Conservation (phyloP, 1,140 invertebrate species). For the Danaus melanippus region DNA sequence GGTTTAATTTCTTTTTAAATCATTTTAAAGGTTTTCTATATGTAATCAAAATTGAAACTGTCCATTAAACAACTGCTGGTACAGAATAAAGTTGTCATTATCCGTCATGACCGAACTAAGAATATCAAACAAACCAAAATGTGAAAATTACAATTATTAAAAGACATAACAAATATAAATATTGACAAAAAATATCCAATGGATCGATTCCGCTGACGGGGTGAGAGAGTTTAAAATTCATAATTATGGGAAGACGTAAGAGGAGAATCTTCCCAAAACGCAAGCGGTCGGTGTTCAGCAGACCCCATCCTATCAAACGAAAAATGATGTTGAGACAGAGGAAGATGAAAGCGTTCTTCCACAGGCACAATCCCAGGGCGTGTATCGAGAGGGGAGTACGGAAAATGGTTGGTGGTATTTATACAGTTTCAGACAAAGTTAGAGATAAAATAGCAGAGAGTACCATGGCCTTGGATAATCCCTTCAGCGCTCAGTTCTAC, state of each 20-base stretch:
- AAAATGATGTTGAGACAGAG: constrained; percentile 44
- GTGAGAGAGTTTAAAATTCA: not conserved
- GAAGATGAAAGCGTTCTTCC: constrained; percentile 44
- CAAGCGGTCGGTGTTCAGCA: constrained; percentile 46
- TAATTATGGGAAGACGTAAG: constrained; percentile 35
- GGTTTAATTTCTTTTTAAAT: no score
- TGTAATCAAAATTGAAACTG: not conserved
- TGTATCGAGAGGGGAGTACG: constrained; percentile 31
- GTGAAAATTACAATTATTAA: constrained; percentile 16
- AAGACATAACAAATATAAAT: constrained; percentile 10
- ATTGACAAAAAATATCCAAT: constrained; percentile 15
- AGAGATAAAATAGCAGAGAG: constrained; percentile 47
- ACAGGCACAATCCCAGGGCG: constrained; percentile 35
- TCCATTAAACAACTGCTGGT: constrained; percentile 1
- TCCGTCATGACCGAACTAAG: constrained; percentile 2
- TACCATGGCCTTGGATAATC: constrained; percentile 43
- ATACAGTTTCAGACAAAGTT: constrained; percentile 45
- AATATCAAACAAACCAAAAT: constrained; percentile 21
- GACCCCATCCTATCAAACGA: constrained; percentile 48
- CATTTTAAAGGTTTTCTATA: no score
- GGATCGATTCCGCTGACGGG: no score
- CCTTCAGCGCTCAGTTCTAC: constrained; percentile 48
- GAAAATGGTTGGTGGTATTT: constrained; percentile 42
- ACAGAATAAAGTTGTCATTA: no score
- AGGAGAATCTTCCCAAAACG: constrained; percentile 41